phyloP scores from a whole-genome alignment of 1,140 invertebrate genomes.

The Pseudomyrmex gracilis region DNA sequence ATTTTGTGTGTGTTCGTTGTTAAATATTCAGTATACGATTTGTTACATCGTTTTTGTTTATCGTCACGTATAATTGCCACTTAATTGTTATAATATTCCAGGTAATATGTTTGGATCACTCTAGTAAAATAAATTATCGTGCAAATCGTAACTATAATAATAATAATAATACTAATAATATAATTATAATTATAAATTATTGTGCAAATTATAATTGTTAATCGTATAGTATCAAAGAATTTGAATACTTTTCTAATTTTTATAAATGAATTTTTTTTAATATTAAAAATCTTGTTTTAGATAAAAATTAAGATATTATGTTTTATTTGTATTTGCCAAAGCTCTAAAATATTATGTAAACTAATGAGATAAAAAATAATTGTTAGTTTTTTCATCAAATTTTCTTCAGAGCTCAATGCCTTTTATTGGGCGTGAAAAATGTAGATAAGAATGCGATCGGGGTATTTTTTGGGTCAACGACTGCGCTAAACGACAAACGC shows the following conservation, averaged over 20 bases:
- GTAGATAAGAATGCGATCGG: slow-evolving; percentile 13
- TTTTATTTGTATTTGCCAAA: not conserved
- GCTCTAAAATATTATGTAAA: not conserved
- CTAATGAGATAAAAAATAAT: not conserved
- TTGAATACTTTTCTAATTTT: not conserved
- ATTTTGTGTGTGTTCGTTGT: not conserved
- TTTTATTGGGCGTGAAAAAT: not conserved
- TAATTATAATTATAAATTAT: too few species aligned
- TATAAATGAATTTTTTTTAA: not conserved
- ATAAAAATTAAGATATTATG: not conserved
- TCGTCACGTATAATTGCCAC: not conserved
- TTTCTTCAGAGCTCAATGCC: not conserved
- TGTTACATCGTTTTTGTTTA: not conserved
- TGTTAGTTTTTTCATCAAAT: not conserved
- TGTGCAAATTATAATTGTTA: not conserved
- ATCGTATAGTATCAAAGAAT: not conserved
- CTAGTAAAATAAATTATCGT: not conserved
- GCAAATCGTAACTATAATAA: not conserved
- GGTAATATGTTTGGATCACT: not conserved
- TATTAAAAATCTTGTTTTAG: too few species aligned
- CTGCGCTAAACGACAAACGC: slow-evolving; percentile 22
- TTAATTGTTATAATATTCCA: not conserved
- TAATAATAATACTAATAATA: too few species aligned
- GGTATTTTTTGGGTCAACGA: slow-evolving; percentile 4
- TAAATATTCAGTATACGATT: not conserved